phyloP scores from a whole-genome alignment of 2,113 vertebrate genomes.

The Eidolon helvum region DNA sequence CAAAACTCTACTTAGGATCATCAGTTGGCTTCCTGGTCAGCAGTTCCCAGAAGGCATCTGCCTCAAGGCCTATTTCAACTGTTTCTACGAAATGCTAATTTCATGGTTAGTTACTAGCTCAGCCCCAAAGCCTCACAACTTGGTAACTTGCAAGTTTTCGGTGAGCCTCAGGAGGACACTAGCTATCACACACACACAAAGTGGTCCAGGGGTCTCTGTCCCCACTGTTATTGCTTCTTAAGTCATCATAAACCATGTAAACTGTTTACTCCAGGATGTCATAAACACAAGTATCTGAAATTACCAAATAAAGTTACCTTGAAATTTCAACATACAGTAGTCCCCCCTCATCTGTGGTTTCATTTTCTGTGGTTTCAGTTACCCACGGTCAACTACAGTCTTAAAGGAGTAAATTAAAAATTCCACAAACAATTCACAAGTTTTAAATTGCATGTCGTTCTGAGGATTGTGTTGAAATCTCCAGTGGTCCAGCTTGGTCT shows the following conservation, averaged over 20 bases:
- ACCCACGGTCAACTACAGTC: too few species aligned
- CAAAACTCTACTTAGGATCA: not conserved
- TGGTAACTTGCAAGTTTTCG: not conserved
- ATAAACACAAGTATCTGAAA: not conserved
- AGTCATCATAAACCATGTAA: not conserved
- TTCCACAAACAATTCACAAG: not conserved
- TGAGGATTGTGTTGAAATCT: not conserved
- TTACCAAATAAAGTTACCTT: not conserved
- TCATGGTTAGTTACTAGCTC: not conserved
- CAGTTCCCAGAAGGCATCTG: conserved; percentile 31
- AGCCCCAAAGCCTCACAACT: too few species aligned
- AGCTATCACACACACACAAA: not conserved
- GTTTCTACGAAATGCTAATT: conserved; percentile 28
- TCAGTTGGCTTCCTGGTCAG: not conserved
- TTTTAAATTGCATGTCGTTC: not conserved
- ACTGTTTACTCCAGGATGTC: not conserved
- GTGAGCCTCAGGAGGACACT: not conserved
- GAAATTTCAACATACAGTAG: not conserved
- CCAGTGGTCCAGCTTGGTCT: not conserved
- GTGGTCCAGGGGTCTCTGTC: not conserved
- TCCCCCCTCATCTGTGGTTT: not conserved
- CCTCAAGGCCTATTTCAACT: not conserved
- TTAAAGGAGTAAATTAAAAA: not conserved
- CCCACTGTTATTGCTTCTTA: not conserved
- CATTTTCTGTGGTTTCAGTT: not conserved